These are phyloP conservation scores for Actinopyga echinites DNA, from an alignment of 53 echinoderm and acorn worm genomes.

Conservation along the genomic window DNA sequence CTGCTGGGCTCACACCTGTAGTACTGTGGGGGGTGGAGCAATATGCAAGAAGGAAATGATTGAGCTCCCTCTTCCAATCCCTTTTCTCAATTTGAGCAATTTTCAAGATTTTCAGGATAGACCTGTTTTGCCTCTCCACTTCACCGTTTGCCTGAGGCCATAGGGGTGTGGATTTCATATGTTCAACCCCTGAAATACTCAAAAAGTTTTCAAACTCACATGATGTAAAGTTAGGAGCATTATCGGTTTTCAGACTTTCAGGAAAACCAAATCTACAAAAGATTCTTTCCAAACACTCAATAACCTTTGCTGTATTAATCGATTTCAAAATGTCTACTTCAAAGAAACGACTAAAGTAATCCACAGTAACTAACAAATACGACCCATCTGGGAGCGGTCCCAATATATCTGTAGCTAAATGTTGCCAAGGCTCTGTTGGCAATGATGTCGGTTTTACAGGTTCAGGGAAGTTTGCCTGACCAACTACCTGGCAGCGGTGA, in stretches of 20 bases:
- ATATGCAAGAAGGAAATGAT: conserved; percentile 8
- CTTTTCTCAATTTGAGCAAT: conserved; percentile 49
- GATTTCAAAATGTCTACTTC: too few species aligned
- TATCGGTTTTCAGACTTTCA: conserved; percentile 37
- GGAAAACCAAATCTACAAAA: too few species aligned
- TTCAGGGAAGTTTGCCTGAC: conserved; percentile 34
- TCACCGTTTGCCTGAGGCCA: too few species aligned
- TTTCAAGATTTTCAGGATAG: conserved; percentile 45
- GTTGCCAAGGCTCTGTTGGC: not conserved
- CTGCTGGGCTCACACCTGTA: too few species aligned
- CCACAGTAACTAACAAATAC: too few species aligned
- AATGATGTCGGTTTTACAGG: not conserved
- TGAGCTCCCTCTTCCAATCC: conserved; percentile 48
- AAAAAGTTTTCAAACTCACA: not conserved
- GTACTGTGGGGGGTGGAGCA: too few species aligned
- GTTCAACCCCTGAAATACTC: conserved; percentile 21
- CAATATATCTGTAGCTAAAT: too few species aligned
- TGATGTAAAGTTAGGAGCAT: conserved; percentile 45
- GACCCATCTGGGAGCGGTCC: not conserved
- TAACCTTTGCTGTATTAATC: not conserved
- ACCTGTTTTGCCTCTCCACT: conserved; percentile 59
- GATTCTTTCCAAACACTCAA: conserved; percentile 32
- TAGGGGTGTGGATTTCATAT: conserved; percentile 50
- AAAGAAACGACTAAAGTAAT: not conserved
- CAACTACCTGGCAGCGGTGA: conserved; percentile 61